Evolutionary conservation across 2,888 invertebrate genomes (phyloP), one percentile per base, ranked within the genome.

Genomic region (Scelioninae gen. 2): DNA sequence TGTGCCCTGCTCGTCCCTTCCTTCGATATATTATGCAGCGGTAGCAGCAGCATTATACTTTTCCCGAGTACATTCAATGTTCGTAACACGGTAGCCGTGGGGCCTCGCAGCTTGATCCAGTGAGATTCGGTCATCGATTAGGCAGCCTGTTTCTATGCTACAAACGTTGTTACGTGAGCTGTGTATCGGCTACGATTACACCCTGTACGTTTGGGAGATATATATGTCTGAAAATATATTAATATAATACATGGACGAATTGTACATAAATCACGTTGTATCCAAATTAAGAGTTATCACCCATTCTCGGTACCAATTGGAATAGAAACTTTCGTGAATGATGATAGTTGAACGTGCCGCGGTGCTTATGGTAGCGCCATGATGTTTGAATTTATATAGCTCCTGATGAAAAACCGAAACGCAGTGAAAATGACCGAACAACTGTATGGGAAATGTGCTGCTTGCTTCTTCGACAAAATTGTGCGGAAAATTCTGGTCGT

Each of bases 1-100:
- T 52, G 65, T 69, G 72, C 75, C 75, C 72, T 72, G 75, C 69
- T 72, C 75, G 72, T 75, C 69, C 69, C 69, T 69, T 69, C 46
- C 75, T 74, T 75, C 80, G 72, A 81, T 81, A 80, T 79, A 80
- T 82, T 82, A 81, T 80, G 79, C 80, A 80, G 78, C 75, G 78
- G 74, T 74, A 72, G 69, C 65, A 63, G 69, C 52, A 67, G 72
- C 67, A 70, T 72, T 74, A 76, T 76, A 76, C 72, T 74, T 76
- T 74, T 58, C 46, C 53, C 35, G 71, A 63, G 43, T 69, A 64
- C 64, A 74, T 71, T 71, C 64, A 71, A 63, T 45, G 63, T 55
- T 60, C 58, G 55, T 55, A 65, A 69, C 68, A 67, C 64, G 71
- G 58, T 61, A 68, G 60, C 64, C 69, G 43, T 48, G 46, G n/a